These are phyloP conservation scores for Mythimna ferrago DNA, from an alignment of 2,888 invertebrate genomes.

Conservation along the genomic window DNA sequence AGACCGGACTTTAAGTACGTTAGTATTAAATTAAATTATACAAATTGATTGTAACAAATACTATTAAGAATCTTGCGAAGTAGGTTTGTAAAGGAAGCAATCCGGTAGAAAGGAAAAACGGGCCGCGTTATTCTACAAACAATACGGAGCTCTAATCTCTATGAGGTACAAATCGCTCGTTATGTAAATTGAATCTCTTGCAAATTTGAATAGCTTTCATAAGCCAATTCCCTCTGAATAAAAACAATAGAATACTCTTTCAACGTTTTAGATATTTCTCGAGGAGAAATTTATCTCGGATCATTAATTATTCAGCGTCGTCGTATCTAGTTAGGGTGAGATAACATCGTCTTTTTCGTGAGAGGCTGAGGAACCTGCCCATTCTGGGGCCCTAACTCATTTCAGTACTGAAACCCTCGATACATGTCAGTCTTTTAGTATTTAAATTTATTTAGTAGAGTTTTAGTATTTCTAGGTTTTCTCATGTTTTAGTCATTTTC, in stretches of 20 bases:
- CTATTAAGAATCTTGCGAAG: constrained; percentile 67
- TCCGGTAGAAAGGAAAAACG: constrained; percentile 72
- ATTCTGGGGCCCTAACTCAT: constrained; percentile 29
- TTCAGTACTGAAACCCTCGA: constrained; percentile 1
- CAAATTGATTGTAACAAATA: constrained; percentile 70
- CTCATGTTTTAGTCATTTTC: constrained; percentile 24
- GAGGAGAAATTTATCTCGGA: constrained; percentile 74
- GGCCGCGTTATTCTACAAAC: constrained; percentile 75
- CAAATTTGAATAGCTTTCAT: constrained; percentile 89
- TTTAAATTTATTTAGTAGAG: constrained; percentile 30
- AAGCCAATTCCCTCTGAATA: constrained; percentile 87
- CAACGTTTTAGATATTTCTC: constrained; percentile 77
- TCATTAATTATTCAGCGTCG: constrained; percentile 75
- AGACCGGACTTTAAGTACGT: constrained; percentile 18
- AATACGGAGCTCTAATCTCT: constrained; percentile 82
- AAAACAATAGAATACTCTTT: constrained; percentile 85
- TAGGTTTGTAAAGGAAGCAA: constrained; percentile 71
- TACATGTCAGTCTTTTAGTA: constrained; percentile 18
- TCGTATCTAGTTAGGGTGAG: constrained; percentile 63
- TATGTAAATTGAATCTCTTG: constrained; percentile 89
- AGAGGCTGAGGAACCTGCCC: constrained; percentile 15
- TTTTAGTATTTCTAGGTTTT: neutral
- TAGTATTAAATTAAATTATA: constrained; percentile 64
- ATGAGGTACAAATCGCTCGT: constrained; percentile 88
- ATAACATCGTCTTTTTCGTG: constrained; percentile 57